Conservation (phyloP, 2,797 vertebrate genomes). For the Channa striata region DNA sequence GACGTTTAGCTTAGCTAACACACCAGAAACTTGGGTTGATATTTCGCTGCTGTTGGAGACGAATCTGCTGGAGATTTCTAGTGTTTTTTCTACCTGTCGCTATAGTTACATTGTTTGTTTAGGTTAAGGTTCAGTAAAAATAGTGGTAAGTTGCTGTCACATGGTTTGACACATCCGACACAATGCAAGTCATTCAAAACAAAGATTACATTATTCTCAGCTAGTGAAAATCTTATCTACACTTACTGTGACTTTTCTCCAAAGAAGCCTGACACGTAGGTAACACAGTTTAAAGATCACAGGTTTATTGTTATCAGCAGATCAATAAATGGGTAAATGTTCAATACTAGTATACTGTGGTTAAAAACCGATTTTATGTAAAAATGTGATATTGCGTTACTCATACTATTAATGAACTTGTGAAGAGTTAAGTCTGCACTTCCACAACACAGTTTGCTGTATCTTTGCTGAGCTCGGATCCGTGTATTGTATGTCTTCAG, state of each 20-base stretch:
- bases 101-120: too few species aligned
- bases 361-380: neutral
- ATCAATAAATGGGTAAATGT: neutral
- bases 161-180: neutral
- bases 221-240: neutral
- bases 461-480: neutral
- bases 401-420: neutral
- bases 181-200: neutral
- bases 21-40: too few species aligned
- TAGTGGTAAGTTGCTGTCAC: neutral
- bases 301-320: too few species aligned
- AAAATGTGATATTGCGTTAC: neutral
- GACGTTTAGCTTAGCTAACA: too few species aligned
- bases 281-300: conserved; percentile 28
- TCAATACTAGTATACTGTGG: neutral
- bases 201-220: too few species aligned
- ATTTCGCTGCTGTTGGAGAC: too few species aligned
- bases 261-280: neutral
- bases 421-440: neutral
- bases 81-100: too few species aligned
- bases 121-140: too few species aligned
- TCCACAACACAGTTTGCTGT: neutral
- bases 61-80: too few species aligned
- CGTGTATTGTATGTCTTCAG: too few species aligned
- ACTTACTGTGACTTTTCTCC: conserved; percentile 1